These are phyloP conservation scores for Fulica atra DNA, from an alignment of 2,113 vertebrate genomes.

Conservation along the genomic window DNA sequence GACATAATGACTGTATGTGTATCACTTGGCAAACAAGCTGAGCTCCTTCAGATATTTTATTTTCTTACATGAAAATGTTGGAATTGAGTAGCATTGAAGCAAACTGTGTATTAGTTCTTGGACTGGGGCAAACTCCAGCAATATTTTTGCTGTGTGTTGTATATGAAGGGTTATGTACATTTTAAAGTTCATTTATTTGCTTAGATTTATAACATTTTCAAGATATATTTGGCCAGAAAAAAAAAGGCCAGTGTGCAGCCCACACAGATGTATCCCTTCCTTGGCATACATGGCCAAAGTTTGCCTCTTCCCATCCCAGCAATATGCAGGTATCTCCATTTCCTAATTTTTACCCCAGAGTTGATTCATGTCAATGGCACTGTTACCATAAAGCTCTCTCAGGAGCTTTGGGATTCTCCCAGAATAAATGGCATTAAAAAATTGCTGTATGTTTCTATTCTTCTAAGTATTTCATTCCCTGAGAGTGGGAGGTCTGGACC, in stretches of 20 bases:
- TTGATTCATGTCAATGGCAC: not conserved
- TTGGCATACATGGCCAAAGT: not conserved
- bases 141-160: not conserved
- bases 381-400: not conserved
- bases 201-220: not conserved
- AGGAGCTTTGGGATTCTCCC: not conserved
- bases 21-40: not conserved
- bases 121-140: not conserved
- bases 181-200: not conserved
- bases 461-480: not conserved
- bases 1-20: not conserved
- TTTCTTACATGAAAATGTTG: not conserved
- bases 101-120: not conserved
- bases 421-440: not conserved
- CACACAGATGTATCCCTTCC: not conserved
- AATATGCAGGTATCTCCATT: not conserved
- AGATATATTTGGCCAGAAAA: not conserved
- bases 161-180: not conserved
- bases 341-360: not conserved
- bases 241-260: not conserved
- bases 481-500: not conserved
- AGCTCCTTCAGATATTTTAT: not conserved
- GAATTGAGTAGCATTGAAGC: not conserved
- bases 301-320: not conserved
- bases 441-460: not conserved